Conservation (phyloP, 2,113 vertebrate genomes). For the Hirundichthys speculiger region DNA sequence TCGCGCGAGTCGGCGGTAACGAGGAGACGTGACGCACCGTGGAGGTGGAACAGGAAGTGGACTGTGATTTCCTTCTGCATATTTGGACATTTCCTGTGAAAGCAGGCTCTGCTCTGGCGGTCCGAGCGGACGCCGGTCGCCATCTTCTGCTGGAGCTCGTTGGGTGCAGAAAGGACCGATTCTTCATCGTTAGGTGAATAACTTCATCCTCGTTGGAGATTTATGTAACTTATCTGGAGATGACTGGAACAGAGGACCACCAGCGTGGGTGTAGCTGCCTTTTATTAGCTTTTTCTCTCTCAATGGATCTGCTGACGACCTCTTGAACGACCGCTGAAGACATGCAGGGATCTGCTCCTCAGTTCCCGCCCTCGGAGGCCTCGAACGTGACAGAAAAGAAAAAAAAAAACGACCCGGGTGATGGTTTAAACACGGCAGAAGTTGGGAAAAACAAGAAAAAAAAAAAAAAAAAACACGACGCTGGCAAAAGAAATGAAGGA, state of each 20-base stretch:
- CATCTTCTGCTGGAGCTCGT: no score
- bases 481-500: conserved; percentile 33
- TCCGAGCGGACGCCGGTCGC: neutral
- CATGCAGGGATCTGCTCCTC: neutral
- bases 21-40: neutral
- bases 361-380: no score
- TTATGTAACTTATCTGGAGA: no score
- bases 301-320: no score
- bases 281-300: no score
- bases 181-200: no score
- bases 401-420: conserved; percentile 20
- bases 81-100: neutral
- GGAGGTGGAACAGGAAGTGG: neutral
- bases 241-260: no score
- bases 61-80: neutral
- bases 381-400: no score
- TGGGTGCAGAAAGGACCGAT: no score
- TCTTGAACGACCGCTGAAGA: neutral
- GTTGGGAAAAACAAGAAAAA: neutral
- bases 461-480: no score
- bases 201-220: no score
- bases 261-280: no score
- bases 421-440: conserved; percentile 34
- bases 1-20: neutral
- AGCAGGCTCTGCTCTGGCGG: neutral